Percentiles rank a stretch among this genome's conserved stretches.
Evolutionary conservation across 2,797 vertebrate species (phyloP).

Genomic region (Rhynchonycteris naso): DNA sequence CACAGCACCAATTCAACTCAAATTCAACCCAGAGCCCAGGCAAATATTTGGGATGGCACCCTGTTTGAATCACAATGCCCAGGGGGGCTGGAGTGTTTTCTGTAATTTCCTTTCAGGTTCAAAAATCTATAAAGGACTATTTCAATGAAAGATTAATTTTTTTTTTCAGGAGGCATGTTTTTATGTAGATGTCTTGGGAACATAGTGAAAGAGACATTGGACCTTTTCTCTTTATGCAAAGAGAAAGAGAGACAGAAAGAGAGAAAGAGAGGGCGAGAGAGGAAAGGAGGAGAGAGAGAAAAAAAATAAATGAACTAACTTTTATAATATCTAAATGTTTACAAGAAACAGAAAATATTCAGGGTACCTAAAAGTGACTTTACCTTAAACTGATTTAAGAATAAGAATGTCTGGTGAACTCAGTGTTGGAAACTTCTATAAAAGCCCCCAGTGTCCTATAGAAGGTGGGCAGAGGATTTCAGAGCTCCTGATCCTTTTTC

Average conservation of each 20-base stretch:
- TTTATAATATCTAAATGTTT: not conserved
- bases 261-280: not conserved
- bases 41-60: constrained; percentile 24
- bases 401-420: not conserved
- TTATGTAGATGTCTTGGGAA: constrained; percentile 35
- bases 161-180: constrained; percentile 33
- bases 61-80: constrained; percentile 22
- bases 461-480: not conserved
- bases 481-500: not conserved
- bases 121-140: constrained; percentile 37
- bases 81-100: not conserved
- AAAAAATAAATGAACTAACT: constrained; percentile 5
- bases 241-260: not conserved
- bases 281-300: not conserved
- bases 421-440: not conserved
- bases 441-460: not conserved
- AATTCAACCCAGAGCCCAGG: not conserved
- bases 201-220: not conserved
- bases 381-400: not conserved
- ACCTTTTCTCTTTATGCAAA: not conserved
- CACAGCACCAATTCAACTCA: constrained; percentile 13
- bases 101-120: constrained; percentile 44
- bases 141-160: constrained; percentile 31
- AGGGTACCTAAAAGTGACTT: not conserved
- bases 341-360: not conserved